Conservation (phyloP, 2,888 invertebrate genomes). For the Nomada hirtipes region DNA sequence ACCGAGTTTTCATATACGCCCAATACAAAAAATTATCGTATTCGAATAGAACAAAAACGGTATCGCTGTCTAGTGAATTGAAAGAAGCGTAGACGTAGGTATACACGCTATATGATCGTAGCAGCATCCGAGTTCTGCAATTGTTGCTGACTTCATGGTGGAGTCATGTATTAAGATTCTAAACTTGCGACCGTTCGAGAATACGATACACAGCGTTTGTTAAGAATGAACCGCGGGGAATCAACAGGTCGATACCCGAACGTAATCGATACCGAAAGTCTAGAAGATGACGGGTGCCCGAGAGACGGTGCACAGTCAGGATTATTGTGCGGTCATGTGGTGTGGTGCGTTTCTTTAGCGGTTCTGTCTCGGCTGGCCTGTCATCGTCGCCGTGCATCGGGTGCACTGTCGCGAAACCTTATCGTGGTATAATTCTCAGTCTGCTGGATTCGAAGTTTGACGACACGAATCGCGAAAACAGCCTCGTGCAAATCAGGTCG, state of each 20-base stretch:
- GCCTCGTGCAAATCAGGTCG: constrained; percentile 41
- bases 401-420: constrained; percentile 64
- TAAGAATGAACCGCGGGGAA: constrained; percentile 56
- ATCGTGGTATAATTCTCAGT: constrained; percentile 61
- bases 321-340: constrained; percentile 51
- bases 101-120: no score
- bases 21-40: background rate
- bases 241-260: constrained; percentile 75
- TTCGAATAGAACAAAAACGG: background rate
- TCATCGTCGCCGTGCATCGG: constrained; percentile 48
- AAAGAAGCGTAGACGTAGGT: background rate
- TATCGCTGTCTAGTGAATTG: background rate
- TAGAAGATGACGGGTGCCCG: constrained; percentile 47
- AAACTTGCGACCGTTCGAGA: constrained; percentile 30
- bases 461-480: constrained; percentile 54
- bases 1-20: no score
- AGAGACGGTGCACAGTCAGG: constrained; percentile 47
- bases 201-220: constrained; percentile 47
- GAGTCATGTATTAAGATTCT: constrained; percentile 23
- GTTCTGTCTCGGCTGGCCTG: constrained; percentile 34
- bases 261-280: constrained; percentile 65
- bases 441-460: constrained; percentile 57
- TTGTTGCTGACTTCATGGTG: background rate
- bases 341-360: constrained; percentile 47
- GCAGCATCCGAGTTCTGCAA: background rate